Evolutionary conservation across 1,140 invertebrate genomes (phyloP), one percentile per base, ranked within the genome.

Genomic region (Tetranychus urticae): DNA sequence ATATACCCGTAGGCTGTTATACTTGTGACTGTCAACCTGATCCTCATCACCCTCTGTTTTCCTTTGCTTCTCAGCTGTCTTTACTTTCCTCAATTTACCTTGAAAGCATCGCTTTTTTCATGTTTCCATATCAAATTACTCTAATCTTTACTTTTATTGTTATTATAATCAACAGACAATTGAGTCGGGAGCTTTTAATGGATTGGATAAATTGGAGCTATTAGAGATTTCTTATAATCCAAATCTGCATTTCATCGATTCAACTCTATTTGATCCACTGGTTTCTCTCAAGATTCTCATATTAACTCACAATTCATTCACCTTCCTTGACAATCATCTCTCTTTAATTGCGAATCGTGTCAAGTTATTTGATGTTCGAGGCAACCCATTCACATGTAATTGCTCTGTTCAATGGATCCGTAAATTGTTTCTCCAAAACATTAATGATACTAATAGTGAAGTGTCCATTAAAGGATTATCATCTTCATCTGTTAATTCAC

Each of bases 361-460:
- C 8, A 33, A 56, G 36, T 14, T 56, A 36, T 33, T 56, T n/a
- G 55, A 56, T 39, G 37, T 56, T 56, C 55, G 55, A 12, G 55
- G 37, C 35, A 56, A 56, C 36, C 55, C 55, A 14, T 56, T 56
- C 55, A 56, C 55, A 56, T 56, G 55, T 39, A 56, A 56, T n/a
- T 56, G 55, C 35, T 31, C 14, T 36, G 55, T 56, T n/a, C 55
- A 56, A 39, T 56, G 55, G 55, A 56, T 56, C 10, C 55, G 55
- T 37, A 56, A 56, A 39, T 56, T 56, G 35, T 56, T 56, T 23
- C 23, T 23, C 23, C 23, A 23, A 23, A 23, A 23, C 33, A 56
- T 56, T 37, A 2, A 33, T 23, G 23, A 23, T 23, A 23, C 23
- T 23, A 52, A 52, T 33, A n/a, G 48, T 52, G n/a, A 33, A 52